A percentile compares a stretch with the other conserved stretches of the same genome.
Conservation (phyloP, 2,113 vertebrate genomes). For the Pituophis catenifer region DNA sequence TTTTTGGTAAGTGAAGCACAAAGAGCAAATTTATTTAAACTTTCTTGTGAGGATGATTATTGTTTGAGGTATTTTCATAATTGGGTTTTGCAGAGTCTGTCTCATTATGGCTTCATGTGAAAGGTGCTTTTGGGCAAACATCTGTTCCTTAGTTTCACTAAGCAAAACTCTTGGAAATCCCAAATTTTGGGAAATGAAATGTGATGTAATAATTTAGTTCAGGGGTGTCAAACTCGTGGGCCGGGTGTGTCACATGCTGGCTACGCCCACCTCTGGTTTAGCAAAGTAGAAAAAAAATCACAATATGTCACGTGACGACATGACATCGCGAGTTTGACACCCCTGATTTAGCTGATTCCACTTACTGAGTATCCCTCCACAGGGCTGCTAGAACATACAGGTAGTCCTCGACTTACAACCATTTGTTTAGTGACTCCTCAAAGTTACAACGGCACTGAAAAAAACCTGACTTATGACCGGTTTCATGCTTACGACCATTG, state of each 20-base stretch:
- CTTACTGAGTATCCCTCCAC: background rate
- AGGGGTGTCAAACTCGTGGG: too few species aligned
- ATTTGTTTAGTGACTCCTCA: background rate
- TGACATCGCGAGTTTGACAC: too few species aligned
- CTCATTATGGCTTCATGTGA: background rate
- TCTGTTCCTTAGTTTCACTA: background rate
- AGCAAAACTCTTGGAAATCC: background rate
- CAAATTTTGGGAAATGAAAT: background rate
- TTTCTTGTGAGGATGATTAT: background rate
- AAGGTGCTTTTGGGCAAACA: background rate
- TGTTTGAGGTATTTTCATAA: background rate
- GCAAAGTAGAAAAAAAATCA: too few species aligned
- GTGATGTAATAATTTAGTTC: rapidly evolving
- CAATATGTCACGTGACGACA: too few species aligned
- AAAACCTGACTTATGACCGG: background rate
- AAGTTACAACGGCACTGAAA: background rate
- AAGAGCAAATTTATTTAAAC: background rate
- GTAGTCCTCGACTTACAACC: background rate
- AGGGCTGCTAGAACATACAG: background rate
- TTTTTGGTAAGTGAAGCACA: background rate
- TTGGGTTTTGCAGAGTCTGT: background rate
- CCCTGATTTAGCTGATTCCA: background rate
- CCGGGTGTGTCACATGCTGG: too few species aligned
- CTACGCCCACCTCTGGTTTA: too few species aligned
- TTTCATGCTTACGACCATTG: too few species aligned